Evolutionary conservation across 2,113 vertebrate genomes (phyloP), one percentile per base, ranked within the genome.

Genomic region (Oncorhynchus tshawytscha): DNA sequence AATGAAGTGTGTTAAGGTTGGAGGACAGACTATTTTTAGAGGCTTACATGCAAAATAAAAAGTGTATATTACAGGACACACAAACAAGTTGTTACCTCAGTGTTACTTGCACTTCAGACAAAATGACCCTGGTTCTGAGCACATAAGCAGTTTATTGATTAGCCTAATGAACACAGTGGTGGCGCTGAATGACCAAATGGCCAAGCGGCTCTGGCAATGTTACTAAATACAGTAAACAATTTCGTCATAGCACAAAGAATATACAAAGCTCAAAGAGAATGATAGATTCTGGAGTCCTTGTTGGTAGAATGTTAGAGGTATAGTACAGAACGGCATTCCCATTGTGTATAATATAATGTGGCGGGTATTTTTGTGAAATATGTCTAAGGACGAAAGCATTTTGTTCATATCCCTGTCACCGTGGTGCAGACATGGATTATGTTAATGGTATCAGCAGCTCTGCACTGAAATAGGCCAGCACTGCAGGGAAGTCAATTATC

Each of bases 401-500:
- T 71, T 83, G 39, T 45, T 45, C 39, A 45, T 45, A 7, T 48
- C 69, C 59, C 65, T 84, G 79, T 87, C 67, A 74, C 76, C 73
- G n/a, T 68, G 62, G 45, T 48, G 71, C 49, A 70, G 45, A 75
- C 66, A 77, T 77, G 83, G 81, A 71, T 69, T 77, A 79, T 82
- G 82, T 85, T 83, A 86, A 86, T 86, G 67, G 34, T 27, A 31
- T 60, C 49, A 54, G 51, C 16, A 54, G 78, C 71, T 73, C 71
- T 82, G 84, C n/a, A 79, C 83, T 86, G 79, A 89, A 90, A 89
- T 81, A 90, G 89, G 81, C 74, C 39, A 34, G 79, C 81, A 74
- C 83, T 73, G 83, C 88, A 82, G 87, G 82, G 81, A 87, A 85
- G 85, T 88, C 88, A 90, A 84, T 89, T 90, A 90, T 82, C 59